Evolutionary conservation across 2,797 vertebrate species (phyloP), one percentile per base, ranked within the genome.

Genomic region (Anguilla anguilla): DNA sequence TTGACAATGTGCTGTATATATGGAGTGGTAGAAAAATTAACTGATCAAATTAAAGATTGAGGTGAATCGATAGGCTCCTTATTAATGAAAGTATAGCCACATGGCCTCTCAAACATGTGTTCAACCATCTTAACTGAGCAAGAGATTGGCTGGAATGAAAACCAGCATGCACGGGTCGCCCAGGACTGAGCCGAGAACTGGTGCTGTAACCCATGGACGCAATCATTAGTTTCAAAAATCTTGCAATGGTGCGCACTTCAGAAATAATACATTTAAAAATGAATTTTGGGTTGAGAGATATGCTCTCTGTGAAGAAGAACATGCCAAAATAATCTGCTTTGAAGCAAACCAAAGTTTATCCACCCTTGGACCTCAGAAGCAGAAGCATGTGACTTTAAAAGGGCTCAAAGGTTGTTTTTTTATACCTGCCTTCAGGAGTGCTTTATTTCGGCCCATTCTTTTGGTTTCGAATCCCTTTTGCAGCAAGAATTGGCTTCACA

Each of bases 181-280:
- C 39, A 43, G 39, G 3, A 43, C 39, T 43, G 91, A 93, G 89
- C 77, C 87, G 59, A 88, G 87, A 89, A 61, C 90, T 91, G 89
- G 90, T 90, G 93, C 64, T 67, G 19, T 67, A 28, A 67, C 64
- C 25, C 91, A 92, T 93, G 90, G 87, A 86, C 87, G 57, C 89
- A 87, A 89, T 89, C 91, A 91, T 91, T 90, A 90, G 89, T 91
- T 90, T 89, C 86, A 35, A 28, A 28, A 53, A 31, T 84, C 82
- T 25, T 55, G 25, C n/a, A 13, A 69, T 0, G 35, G 31, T 74
- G 13, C 3, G 31, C 35, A 74, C 69, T 35, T 28, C 69, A 31
- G 28, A 74, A 74, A 74, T 74, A 28, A 35, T 77, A 13, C 2
- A 43, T 39, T 39, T 77, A 77, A 77, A 77, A 77, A 77, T 77